A percentile compares a stretch with the other conserved stretches of the same genome.
phyloP scores from a whole-genome alignment of 2,888 invertebrate genomes.

The Abrostola tripartita region DNA sequence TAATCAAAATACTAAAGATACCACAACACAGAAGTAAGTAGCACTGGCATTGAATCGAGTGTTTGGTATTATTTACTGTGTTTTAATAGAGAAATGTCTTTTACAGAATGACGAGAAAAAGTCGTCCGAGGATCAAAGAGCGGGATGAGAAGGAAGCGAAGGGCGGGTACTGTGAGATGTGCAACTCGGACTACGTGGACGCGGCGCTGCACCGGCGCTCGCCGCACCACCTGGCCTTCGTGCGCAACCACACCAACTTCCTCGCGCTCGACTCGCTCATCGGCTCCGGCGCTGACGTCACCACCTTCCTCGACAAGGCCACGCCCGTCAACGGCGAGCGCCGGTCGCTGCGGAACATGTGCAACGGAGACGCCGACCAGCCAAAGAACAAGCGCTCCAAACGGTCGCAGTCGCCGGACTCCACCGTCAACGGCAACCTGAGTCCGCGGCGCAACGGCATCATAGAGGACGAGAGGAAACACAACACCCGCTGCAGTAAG shows the following conservation, averaged over 20 bases:
- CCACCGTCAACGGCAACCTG: constrained; percentile 66
- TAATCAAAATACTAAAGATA: constrained; percentile 60
- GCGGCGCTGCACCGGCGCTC: constrained; percentile 92
- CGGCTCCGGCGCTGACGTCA: constrained; percentile 89
- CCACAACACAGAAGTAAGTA: constrained; percentile 74
- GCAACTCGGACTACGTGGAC: constrained; percentile 92
- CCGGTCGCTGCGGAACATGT: constrained; percentile 76
- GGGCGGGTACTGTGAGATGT: constrained; percentile 94
- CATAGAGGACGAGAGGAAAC: constrained; percentile 73
- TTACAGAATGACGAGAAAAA: constrained; percentile 88
- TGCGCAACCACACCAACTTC: constrained; percentile 92
- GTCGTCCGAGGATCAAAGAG: constrained; percentile 82
- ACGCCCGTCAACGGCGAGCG: constrained; percentile 80
- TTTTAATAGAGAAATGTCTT: constrained; percentile 31
- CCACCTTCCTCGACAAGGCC: constrained; percentile 90
- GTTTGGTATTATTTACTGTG: constrained; percentile 16
- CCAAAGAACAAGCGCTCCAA: constrained; percentile 69
- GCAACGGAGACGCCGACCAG: constrained; percentile 76
- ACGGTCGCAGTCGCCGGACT: constrained; percentile 74
- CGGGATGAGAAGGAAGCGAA: constrained; percentile 79
- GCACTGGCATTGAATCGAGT: constrained; percentile 1
- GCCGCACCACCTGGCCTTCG: constrained; percentile 92
- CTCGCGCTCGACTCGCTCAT: constrained; percentile 92
- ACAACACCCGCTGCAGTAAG: constrained; percentile 77
- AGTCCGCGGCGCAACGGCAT: constrained; percentile 75